Evolutionary conservation across 2,888 invertebrate species (phyloP), one percentile per base, ranked within the genome.

Genomic region (Eilema depressum): DNA sequence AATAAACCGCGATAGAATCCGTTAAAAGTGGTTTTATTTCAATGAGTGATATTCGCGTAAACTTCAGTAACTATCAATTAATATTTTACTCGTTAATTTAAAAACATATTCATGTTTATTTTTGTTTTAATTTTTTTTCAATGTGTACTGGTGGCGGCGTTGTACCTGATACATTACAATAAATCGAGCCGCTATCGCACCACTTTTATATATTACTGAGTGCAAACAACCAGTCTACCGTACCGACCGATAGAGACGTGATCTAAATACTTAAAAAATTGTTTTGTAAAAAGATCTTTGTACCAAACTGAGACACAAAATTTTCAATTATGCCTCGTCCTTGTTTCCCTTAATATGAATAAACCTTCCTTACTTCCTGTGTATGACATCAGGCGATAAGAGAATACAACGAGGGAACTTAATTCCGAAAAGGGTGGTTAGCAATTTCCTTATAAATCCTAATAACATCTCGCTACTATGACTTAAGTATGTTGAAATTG

Each of bases 331-430:
- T 47, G 47, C 17, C 60, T 28, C 26, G 23, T 28, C 68, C 53
- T 56, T 53, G 53, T 68, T 68, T 68, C 53, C 68, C 53, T 53
- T 33, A 33, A 65, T n/a, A 65, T 25, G 30, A 60, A 69, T 61
- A 33, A 65, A 53, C 33, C 69, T 61, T 14, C 26, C 59, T 7
- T 60, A 60, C 20, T 65, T 53, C 61, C 33, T 25, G 69, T 60
- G 69, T 65, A 69, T 65, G 69, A 23, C 64, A 61, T 56, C n/a
- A 47, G 20, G n/a, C 53, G 69, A 69, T 69, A 69, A 69, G 65
- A 56, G 30, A 61, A 61, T 33, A 59, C 60, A 53, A 69, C 61
- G 61, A 65, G 33, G 10, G 53, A n/a, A 53, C 65, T 69, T 69
- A 69, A 61, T 33, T 26, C 69, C 56, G 61, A 65, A 69, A 69